Evolutionary conservation across 2,113 vertebrate species (phyloP), one percentile per base, ranked within the genome.

Genomic region (Dolichotis patagonum): DNA sequence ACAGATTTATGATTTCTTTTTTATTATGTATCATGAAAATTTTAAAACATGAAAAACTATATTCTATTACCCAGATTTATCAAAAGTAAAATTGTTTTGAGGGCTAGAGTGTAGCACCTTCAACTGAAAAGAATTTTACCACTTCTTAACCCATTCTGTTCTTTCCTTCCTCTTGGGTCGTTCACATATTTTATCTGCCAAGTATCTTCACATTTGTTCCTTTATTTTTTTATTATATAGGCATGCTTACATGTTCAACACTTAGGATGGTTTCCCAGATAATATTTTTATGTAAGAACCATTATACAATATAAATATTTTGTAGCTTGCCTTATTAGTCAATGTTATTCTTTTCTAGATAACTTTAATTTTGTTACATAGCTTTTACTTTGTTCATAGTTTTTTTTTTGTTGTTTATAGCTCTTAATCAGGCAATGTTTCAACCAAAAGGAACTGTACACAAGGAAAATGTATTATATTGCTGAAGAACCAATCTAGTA

Each of bases 21-120:
- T 95, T 85, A 97, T 93, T 92, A 96, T 65, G 38, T 77, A 71
- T 96, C 91, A 97, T 96, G 87, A 97, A 97, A 96, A 81, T 60
- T 97, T 98, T 85, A 97, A 96, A 96, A 93, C 62, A 84, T 75
- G 32, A 86, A 95, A 13, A 91, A 78, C 32, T 94, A 4, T 85
- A n/a, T 86, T 54, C 83, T 91, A 73, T 90, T 93, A 89, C 71
- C 13, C 60, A 95, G 56, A 96, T 96, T 96, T 97, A 95, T 95
- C 69, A 95, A 96, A 96, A 93, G 56, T 71, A 60, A 97, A 93
- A 92, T 94, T 95, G 63, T 97, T 96, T 94, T 84, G 60, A 87
- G 54, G 80, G 52, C 28, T 43, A 58, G 46, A 65, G 28, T 89
- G 41, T 52, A 88, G 16, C 49, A 91, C 32, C 77, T 85, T 96